Evolutionary conservation across 2,888 invertebrate genomes (phyloP), one percentile per base, ranked within the genome.

Genomic region (Papilio demoleus): DNA sequence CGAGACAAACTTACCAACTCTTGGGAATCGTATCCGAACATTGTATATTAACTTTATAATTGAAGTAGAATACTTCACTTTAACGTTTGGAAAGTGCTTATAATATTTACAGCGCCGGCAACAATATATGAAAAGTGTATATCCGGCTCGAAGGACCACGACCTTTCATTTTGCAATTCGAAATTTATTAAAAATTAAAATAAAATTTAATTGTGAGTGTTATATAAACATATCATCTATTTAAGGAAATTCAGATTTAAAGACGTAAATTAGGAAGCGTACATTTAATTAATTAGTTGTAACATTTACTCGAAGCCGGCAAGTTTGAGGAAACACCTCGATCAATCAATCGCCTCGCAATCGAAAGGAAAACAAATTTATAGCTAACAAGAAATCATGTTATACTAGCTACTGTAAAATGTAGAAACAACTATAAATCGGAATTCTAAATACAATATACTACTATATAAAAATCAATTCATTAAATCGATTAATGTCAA

Each of bases 271-370:
- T 65, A 42, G 36, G 24, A 14, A 12, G 14, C n/a, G 24, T 19
- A 50, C n/a, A n/a, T n/a, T n/a, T n/a, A 65, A 65, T 65, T 65
- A 65, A 65, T 65, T 65, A 65, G 27, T 40, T 56, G 53, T 65
- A 56, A 56, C 65, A 31, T 56, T 65, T 65, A 65, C 65, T 64
- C 53, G 38, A 24, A 65, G 31, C 27, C 27, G 9, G 56, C 56
- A 56, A 56, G 38, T 65, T 65, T 31, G 27, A 38, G 40, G 65
- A 27, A 65, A 65, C 53, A 40, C 56, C 40, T 53, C 40, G 40
- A 65, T 65, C 65, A 56, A 65, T 65, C 65, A 65, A 65, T 65
- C 47, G 56, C 12, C 3, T 27, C 12, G 31, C 27, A 17, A 64
- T 31, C 53, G 36, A 40, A 56, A 65, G 17, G 6, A 27, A 56